These are phyloP conservation scores for Chymomyza procnemis DNA, from an alignment of 2,888 invertebrate genomes.

Conservation along the genomic window DNA sequence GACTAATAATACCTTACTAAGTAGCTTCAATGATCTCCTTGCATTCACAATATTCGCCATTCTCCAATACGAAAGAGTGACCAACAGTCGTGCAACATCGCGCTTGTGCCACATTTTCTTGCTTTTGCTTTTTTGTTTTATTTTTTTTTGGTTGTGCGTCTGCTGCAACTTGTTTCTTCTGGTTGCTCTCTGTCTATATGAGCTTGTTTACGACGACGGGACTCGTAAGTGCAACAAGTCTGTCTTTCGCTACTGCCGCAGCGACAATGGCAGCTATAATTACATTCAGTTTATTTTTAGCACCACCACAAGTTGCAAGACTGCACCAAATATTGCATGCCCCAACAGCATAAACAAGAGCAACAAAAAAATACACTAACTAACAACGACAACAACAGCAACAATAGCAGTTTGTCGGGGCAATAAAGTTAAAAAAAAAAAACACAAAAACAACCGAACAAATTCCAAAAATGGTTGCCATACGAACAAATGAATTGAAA, in stretches of 20 bases:
- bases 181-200: not conserved
- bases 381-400: slow-evolving; percentile 7
- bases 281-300: slow-evolving; percentile 59
- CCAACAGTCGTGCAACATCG: no score
- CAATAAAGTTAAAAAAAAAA: no score
- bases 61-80: no score
- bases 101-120: no score
- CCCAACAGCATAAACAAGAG: slow-evolving; percentile 3
- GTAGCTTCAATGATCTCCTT: no score
- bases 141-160: not conserved
- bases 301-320: slow-evolving; percentile 33
- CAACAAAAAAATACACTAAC: not conserved
- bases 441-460: slow-evolving; percentile 33
- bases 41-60: no score
- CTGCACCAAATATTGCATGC: slow-evolving; percentile 9
- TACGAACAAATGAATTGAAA: not conserved
- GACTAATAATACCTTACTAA: no score
- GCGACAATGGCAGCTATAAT: slow-evolving; percentile 41
- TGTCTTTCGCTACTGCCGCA: not conserved
- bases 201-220: not conserved
- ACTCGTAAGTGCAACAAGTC: slow-evolving; percentile 3
- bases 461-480: slow-evolving; percentile 47
- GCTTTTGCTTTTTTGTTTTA: no score
- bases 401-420: slow-evolving; percentile 21
- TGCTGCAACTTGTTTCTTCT: not conserved